Percentiles rank a stretch among this genome's conserved stretches.
phyloP scores from a whole-genome alignment of 1,140 invertebrate genomes.

The Holcopasites calliopsidis region DNA sequence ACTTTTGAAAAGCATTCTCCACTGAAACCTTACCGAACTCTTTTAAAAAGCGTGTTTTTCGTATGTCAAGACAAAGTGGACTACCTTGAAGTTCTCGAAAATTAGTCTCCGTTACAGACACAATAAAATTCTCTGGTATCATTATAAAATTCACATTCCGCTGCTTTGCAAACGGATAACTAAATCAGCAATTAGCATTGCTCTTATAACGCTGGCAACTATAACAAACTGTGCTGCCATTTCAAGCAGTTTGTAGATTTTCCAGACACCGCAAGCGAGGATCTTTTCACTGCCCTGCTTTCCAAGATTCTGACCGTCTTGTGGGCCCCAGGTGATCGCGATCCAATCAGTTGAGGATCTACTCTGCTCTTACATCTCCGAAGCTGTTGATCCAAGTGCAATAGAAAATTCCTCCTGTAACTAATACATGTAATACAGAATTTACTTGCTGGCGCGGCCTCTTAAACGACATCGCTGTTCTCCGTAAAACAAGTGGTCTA shows the following conservation, averaged over 20 bases:
- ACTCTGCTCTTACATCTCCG: too few relatives aligned
- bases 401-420: too few relatives aligned
- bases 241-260: background rate
- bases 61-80: background rate
- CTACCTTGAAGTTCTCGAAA: background rate
- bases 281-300: too few relatives aligned
- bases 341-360: too few relatives aligned
- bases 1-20: background rate
- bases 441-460: conserved; percentile 51
- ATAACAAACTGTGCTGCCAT: too few relatives aligned
- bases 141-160: background rate
- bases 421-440: too few relatives aligned
- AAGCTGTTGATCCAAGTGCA: too few relatives aligned
- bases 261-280: too few relatives aligned
- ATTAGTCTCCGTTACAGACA: background rate
- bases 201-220: too few relatives aligned
- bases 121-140: background rate
- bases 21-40: background rate
- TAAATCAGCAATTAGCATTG: too few relatives aligned
- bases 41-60: background rate
- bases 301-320: too few relatives aligned
- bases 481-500: conserved; percentile 74
- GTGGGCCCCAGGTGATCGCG: too few relatives aligned
- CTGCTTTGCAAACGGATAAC: background rate
- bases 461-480: conserved; percentile 62